Conservation (phyloP, 2,797 vertebrate genomes). For the Sebastes reedi region DNA sequence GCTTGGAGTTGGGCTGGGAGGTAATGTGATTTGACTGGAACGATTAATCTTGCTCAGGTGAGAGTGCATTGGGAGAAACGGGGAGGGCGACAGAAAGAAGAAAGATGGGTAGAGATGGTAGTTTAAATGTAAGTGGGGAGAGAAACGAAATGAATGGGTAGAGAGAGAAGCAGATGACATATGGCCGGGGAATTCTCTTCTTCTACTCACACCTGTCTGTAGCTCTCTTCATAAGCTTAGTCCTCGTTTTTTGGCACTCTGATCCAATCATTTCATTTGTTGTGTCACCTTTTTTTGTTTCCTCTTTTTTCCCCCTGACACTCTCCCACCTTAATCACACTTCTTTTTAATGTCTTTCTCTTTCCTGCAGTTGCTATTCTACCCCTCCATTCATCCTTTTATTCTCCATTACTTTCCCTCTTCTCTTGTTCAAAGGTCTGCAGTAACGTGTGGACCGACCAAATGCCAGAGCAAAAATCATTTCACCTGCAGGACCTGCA, state of each 20-base stretch:
- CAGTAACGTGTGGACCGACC: constrained; percentile 13
- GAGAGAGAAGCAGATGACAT: constrained; percentile 21
- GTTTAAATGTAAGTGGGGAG: constrained; percentile 52
- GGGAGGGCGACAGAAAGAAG: constrained; percentile 57
- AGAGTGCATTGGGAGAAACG: constrained; percentile 67
- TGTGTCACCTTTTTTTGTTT: constrained; percentile 21
- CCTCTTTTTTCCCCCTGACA: not conserved
- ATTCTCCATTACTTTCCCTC: not conserved
- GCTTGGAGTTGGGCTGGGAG: constrained; percentile 60
- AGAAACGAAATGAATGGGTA: constrained; percentile 29
- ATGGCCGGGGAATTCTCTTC: constrained; percentile 31
- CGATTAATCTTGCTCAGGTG: constrained; percentile 85
- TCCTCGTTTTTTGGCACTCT: constrained; percentile 1
- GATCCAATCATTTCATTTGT: constrained; percentile 36
- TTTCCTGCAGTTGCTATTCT: not conserved
- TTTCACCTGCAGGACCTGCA: constrained; percentile 43
- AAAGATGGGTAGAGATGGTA: constrained; percentile 55
- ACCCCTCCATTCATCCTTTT: not conserved
- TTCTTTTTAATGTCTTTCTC: not conserved
- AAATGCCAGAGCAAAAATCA: constrained; percentile 44
- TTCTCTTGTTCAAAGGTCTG: constrained; percentile 11
- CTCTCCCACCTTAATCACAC: not conserved
- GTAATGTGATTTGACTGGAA: constrained; percentile 82
- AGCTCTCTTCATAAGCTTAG: constrained; percentile 14
- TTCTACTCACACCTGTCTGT: not conserved